Evolutionary conservation across 2,888 invertebrate species (phyloP).

Genomic region (Prosopocoilus inquinatus): DNA sequence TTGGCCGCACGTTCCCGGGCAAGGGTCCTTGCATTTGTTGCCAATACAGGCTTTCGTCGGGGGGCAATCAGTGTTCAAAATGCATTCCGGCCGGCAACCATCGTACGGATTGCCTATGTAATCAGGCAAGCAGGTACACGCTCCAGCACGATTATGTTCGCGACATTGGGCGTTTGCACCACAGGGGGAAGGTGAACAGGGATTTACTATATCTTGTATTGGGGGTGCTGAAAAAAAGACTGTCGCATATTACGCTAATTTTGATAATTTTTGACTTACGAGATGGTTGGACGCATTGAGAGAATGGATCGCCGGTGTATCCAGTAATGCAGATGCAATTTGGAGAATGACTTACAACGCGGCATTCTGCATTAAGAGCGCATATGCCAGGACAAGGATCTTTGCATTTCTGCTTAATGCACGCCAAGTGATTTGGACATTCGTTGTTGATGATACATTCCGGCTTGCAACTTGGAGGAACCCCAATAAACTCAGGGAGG

Average conservation of each 20-base stretch:
- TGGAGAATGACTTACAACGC: constrained; percentile 73
- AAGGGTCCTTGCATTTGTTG: constrained; percentile 70
- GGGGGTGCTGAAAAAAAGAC: constrained; percentile 38
- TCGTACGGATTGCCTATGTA: constrained; percentile 72
- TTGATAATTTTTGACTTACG: constrained; percentile 7
- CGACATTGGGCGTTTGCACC: constrained; percentile 64
- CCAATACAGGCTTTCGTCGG: constrained; percentile 67
- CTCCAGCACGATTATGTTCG: constrained; percentile 59
- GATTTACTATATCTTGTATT: constrained; percentile 53
- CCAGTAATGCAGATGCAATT: constrained; percentile 67
- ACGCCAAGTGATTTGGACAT: constrained; percentile 67
- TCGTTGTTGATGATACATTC: constrained; percentile 79
- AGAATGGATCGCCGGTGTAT: constrained; percentile 75
- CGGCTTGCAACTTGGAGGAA: constrained; percentile 75
- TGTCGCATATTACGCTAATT: not conserved
- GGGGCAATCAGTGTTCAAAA: constrained; percentile 65
- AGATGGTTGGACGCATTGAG: constrained; percentile 57
- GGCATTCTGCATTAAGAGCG: constrained; percentile 71
- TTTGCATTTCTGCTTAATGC: constrained; percentile 72
- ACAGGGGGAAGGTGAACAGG: constrained; percentile 63
- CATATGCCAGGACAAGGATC: constrained; percentile 73
- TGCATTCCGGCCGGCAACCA: constrained; percentile 70
- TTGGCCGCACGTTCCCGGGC: constrained; percentile 68
- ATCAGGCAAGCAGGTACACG: constrained; percentile 64
- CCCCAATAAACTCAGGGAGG: constrained; percentile 62